Percentiles rank a stretch among this genome's conserved stretches.
phyloP scores from a whole-genome alignment of 2,797 vertebrate genomes.

The Sebastes vulpes region DNA sequence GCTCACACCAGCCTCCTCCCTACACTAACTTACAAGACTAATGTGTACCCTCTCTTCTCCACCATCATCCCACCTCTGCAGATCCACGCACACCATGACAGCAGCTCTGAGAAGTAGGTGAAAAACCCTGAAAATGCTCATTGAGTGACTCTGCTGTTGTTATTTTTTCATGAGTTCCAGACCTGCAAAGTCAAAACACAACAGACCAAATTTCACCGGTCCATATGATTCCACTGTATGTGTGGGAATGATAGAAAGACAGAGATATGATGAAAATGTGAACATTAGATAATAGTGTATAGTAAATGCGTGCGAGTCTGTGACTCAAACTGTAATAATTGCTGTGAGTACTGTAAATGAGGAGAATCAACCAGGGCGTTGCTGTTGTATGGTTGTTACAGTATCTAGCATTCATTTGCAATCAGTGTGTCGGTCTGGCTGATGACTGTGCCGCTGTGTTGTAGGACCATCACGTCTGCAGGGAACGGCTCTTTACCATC shows the following conservation, averaged over 20 bases:
- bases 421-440: conserved; percentile 67
- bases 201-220: conserved; percentile 33
- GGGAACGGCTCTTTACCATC: conserved; percentile 6
- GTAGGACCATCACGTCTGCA: conserved; percentile 37
- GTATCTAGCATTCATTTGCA: conserved; percentile 72
- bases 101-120: conserved; percentile 30
- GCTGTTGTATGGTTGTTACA: conserved; percentile 48
- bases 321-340: conserved; percentile 37
- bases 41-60: conserved; percentile 42
- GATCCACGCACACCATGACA: conserved; percentile 9
- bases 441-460: conserved; percentile 39
- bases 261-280: not conserved
- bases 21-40: conserved; percentile 52
- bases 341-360: conserved; percentile 56
- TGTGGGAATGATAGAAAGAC: not conserved
- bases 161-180: conserved; percentile 35
- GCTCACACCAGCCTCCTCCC: conserved; percentile 44
- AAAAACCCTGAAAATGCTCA: conserved; percentile 21
- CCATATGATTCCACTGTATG: conserved; percentile 18
- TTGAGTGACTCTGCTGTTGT: conserved; percentile 31
- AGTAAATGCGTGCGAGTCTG: not conserved
- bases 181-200: conserved; percentile 38
- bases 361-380: conserved; percentile 1
- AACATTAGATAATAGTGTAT: not conserved
- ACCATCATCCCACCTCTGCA: not conserved